Evolutionary conservation across 1,140 invertebrate genomes (phyloP), one percentile per base, ranked within the genome.

Genomic region (Vanessa tameamea): DNA sequence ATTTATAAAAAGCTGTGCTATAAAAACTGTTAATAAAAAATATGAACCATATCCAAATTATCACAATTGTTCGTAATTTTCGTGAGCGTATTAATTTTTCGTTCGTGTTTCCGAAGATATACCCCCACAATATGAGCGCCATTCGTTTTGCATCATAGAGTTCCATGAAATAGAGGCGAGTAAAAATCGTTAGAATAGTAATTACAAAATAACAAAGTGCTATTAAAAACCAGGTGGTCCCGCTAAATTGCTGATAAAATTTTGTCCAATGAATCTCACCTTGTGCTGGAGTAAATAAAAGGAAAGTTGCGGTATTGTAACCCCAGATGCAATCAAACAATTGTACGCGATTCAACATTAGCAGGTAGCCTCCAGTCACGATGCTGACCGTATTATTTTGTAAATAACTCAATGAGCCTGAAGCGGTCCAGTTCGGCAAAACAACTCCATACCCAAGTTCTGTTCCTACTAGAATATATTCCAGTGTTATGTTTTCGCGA

Each of bases 1-100:
- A 74, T 72, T 80, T 87, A 31, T 71, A 81, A 59, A 82, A 78
- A 43, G 79, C 81, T 15, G 86, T 85, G 48, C 75, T 86, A 63
- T 89, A 89, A 72, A 89, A 87, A 61, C 71, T 87, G 2, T 23
- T 76, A 8, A 89, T 80, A n/a, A 84, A 87, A 75, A 84, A 89
- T 57, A 86, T 80, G 57, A 86, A 89, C 81, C 78, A 82, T 75
- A 87, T 79, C 87, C 87, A 89, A 63, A 70, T 73, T 47, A 83
- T 48, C 0, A 87, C 23, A 31, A 87, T 71, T 2, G 66, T 61
- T 73, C 79, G 77, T 15, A 84, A 65, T 53, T 78, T 74, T 68
- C 53, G 81, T 0, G 74, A 57, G 55, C 71, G 77, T 50, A 78
- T 73, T 64, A 89, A 70, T 5, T 65, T 72, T 53, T 37, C 20